Base-by-base conservation (phyloP, 1,140 invertebrate genomes). In the Drosophila pallidifrons region DNA sequence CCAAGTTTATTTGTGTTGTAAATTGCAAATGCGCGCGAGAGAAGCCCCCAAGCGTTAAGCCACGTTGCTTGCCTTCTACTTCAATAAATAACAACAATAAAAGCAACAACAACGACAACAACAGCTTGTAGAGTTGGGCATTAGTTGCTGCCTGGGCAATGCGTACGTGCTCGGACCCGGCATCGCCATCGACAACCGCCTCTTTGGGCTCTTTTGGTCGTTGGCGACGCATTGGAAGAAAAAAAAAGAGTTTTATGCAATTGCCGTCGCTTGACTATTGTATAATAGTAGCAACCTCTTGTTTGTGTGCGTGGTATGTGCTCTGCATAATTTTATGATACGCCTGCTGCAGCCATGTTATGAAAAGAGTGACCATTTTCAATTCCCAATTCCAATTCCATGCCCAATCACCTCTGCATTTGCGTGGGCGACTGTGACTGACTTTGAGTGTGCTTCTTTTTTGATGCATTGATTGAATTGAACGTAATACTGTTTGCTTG, bases 261-360 rank as follows among this genome's bases (percentile, higher is more conserved):
- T 89, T 88, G 85, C 81, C 35, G 57, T 41, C 59, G 64, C 52
- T 67, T 41, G 70, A 49, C 83, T 87, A 83, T 88, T 83, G 78
- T 88, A 89, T 83, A 89, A 89, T 81, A 83, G 80, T 68, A 32
- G 43, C 63, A 47, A 47, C 15, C n/a, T 10, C 58, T n/a, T 57
- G 41, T 66, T 43, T 88, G 82, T 77, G 68, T 81, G 74, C 66
- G 69, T 66, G 77, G 77, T 88, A 88, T 88, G 85, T 88, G 85
- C 85, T 88, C 85, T 85, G 85, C 85, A 88, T 88, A 88, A 89
- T 90, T 88, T 88, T 89, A 81, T 85, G 85, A 87, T 88, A 64
- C 73, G 77, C 63, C 73, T 61, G 76, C 51, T 54, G 51, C 51
- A 54, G 20, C 54, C 60, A 51, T 73, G 55, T 73, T 71, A 75